Percentiles rank a stretch among this genome's conserved stretches.
Conservation (phyloP, 1,140 invertebrate species). For the Lepidotrigona ventralis region DNA sequence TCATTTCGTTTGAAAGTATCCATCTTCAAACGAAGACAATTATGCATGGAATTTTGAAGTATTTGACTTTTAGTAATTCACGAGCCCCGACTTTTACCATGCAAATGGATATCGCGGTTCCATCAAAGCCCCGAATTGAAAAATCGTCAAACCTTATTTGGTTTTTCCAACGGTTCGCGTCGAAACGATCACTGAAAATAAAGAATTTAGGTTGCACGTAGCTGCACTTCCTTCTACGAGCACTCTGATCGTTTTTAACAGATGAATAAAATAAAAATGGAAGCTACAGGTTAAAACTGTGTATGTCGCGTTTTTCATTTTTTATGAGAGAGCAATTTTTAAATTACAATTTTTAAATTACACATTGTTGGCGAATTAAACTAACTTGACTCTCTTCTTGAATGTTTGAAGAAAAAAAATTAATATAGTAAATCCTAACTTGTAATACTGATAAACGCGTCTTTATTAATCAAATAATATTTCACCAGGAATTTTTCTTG, state of each 20-base stretch:
- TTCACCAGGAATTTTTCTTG: too few species aligned
- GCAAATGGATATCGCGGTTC: constrained; percentile 18
- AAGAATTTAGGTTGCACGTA: not conserved
- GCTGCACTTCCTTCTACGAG: not conserved
- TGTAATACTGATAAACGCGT: too few species aligned
- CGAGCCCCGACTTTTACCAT: constrained; percentile 13
- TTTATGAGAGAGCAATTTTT: not conserved
- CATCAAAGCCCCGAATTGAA: constrained; percentile 1
- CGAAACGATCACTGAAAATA: constrained; percentile 5
- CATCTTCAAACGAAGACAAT: not conserved
- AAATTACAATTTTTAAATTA: too few species aligned
- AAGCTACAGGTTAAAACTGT: not conserved
- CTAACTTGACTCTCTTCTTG: not conserved
- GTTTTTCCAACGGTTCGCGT: not conserved
- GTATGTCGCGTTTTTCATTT: not conserved
- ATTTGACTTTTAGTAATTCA: constrained; percentile 24
- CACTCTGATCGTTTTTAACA: not conserved
- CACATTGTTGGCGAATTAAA: not conserved
- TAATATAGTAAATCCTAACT: too few species aligned
- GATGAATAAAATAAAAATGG: not conserved
- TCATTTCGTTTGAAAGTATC: not conserved
- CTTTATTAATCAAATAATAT: too few species aligned
- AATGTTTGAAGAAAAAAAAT: not conserved
- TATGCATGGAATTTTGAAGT: constrained; percentile 15
- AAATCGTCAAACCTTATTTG: not conserved